Evolutionary conservation across 2,113 vertebrate species (phyloP), one percentile per base, ranked within the genome.

Genomic region (Rhinoderma darwinii): DNA sequence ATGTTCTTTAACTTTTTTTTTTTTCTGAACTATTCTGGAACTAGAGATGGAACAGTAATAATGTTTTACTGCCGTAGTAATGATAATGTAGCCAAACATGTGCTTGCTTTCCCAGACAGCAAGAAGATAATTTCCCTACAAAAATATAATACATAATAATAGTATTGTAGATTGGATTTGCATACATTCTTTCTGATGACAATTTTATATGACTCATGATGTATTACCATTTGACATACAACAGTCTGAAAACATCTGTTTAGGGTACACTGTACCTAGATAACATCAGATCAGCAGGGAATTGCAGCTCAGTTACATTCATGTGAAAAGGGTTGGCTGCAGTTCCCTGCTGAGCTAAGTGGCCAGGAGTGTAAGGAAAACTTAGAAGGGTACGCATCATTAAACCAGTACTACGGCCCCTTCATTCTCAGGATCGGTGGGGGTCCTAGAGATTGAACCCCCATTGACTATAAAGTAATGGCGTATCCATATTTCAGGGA

Each of bases 31-130:
- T 84, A 75, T 75, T 84, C 70, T 84, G 72, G 50, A 84, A 39
- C 72, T 59, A 73, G 47, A 84, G 47, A 74, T 73, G 73, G 50
- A 74, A 72, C 68, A 56, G 83, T 75, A 84, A 84, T 75, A 84
- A 74, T 61, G 66, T 75, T 84, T 84, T 74, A 84, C 72, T 84
- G 83, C 83, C 59, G 72, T 84, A 32, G 72, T 84, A 74, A 84
- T 84, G 50, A 44, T 75, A 76, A 84, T 76, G 66, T 32, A 50
- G 63, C n/a, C 32, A 30, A 83, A 72, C 82, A 72, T 83, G 61
- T 83, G 63, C 82, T 44, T 68, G 82, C 20, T 72, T 70, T 84
- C 70, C 72, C 72, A 76, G 70, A 84, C 7, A 63, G 50, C 54
- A 43, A n/a, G n/a, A 44, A 83, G 41, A 83, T 51, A 72, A 72